Evolutionary conservation across 2,888 invertebrate species (phyloP), one percentile per base, ranked within the genome.

Genomic region (Amphipoea lucens): DNA sequence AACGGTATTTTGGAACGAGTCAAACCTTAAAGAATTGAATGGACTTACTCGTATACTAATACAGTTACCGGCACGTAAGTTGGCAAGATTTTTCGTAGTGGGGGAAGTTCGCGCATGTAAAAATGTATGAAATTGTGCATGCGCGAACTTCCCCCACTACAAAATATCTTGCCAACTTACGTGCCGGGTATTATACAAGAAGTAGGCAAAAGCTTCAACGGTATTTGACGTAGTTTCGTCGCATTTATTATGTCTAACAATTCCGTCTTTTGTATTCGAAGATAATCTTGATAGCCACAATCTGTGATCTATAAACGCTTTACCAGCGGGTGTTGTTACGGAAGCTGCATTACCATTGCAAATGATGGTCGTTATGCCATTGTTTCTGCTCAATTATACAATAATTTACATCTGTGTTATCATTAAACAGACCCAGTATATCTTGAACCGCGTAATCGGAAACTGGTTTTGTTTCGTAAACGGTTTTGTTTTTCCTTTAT

Each of bases 321-420:
- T 23, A 23, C 23, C n/a, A 36, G 17, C 29, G 23, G 67, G 40
- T 54, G 12, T 74, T 66, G 48, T 60, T 14, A 20, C 57, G 82
- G 79, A 82, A 51, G 66, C 57, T 42, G 42, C 14, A 79, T 82
- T 82, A 74, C 9, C 23, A 76, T 83, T 83, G 62, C 63, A 69
- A 81, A 81, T 76, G 42, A 42, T 5, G n/a, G 40, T 69, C 81
- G 75, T 82, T 66, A 82, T 3, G 66, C 63, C 78, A 62, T 81
- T 83, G 81, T 83, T 67, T 71, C 67, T 77, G 67, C 71, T 62
- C 40, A 67, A 67, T 81, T 67, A 57, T 62, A 60, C 66, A 77
- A 66, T 68, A 57, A 81, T 81, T 75, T 70, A 67, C 78, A 77
- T 83, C 66, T 77, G 42, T 66, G 51, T 29, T 63, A 63, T 66